Base-by-base conservation (phyloP, 2,888 invertebrate genomes). In the Mimachlamys varia region DNA sequence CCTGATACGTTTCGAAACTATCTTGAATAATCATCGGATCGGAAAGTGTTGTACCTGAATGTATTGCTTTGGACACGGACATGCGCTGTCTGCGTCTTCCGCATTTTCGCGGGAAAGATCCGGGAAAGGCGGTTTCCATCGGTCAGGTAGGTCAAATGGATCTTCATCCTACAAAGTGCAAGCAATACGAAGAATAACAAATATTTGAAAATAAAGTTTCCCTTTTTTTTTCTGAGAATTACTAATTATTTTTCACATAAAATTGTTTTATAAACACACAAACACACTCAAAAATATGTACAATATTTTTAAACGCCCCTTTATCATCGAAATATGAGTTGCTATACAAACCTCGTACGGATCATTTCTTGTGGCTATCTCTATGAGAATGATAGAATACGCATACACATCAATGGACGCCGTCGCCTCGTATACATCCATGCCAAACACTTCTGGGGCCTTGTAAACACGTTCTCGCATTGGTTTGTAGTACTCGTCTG, bases 361-460 rank as follows among this genome's bases (percentile, higher is more conserved):
- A 89, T 95, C 96, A 88, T 94, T 94, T 88, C 96, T 92, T 0
- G 93, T 95, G 13, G 95, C 95, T 38, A 96, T 95, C 91, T 96
- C 96, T n/a, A 95, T 90, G n/a, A 96, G 92, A 13, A 96, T 94
- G 44, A 96, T 94, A 7, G 94, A 93, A 89, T 95, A 96, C 0
- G 96, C 92, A 91, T 95, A 96, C 0, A 95, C 94, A 91, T 96
- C 96, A 7, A 92, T 94, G 0, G 92, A 90, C 5, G 92, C 90
- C 12, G 94, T 94, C 5, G 93, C 90, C 13, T 58, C 27, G 22
- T 76, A 90, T 17, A 50, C 27, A 2, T 90, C 90, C 15, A 88
- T 49, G 62, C 55, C 89, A 0, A 89, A 88, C 38, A 93, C 88
- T 90, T 96, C 96, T 0, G 95, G 96, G n/a, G 95, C 95, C 27